Base-by-base conservation (phyloP, 2,797 vertebrate species). In the Sandelia bainsii region DNA sequence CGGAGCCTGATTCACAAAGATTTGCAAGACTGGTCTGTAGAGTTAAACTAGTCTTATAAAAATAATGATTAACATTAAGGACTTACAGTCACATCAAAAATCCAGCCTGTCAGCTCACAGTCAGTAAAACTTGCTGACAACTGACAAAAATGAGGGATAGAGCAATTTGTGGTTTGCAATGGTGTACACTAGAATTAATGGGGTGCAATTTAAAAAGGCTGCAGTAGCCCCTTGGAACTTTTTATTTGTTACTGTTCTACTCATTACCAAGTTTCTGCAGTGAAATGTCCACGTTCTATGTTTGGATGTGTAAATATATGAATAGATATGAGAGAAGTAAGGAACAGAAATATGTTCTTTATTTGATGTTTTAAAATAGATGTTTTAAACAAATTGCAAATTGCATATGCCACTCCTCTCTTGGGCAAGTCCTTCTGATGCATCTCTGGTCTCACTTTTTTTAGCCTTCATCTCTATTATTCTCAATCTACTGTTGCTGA, bases 161-260 rank as follows among this genome's bases (percentile, higher is more conserved):
- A n/a, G 51, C 20, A 65, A 62, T 58, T 72, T 65, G 57, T 23
- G 46, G 72, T 72, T 69, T 48, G 5, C 10, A 62, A 39, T 40
- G 10, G 19, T 37, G 49, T 54, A 14, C 20, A 48, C 40, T 17
- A 16, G 32, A 48, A 61, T 62, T 68, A 27, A 50, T 8, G 32
- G 54, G 50, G 34, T 48, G 32, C 9, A 20, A 19, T 61, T 53
- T 57, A 62, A 60, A 62, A 51, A 58, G 29, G 39, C 40, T 58
- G 14, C 23, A 23, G 45, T 49, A 49, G 34, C 46, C 32, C 29
- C 40, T 69, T 50, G 5, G 40, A 52, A 17, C 40, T 62, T 62
- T 48, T 54, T n/a, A 37, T 57, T 20, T 42, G 46, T 52, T 40
- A 59, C 37, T 46, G 25, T 25, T 25, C 25, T 25, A 25, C 25